Base-by-base conservation (phyloP, 2,888 invertebrate species). In the Chironomus riparius region DNA sequence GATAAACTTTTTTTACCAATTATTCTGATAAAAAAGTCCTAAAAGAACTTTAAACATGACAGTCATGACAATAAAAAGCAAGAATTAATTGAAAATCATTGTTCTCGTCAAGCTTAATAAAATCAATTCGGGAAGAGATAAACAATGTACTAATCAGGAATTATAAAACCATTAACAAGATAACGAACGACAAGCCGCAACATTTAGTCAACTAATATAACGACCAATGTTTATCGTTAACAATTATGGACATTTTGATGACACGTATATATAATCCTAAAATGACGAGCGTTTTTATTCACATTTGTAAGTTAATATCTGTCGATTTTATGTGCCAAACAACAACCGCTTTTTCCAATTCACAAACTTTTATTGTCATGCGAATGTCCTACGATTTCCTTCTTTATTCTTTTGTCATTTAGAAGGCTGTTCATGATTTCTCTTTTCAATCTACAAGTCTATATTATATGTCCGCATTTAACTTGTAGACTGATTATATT, bases 221-320 rank as follows among this genome's bases (percentile, higher is more conserved):
- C 15, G 50, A 50, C 50, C 70, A n/a, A 10, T 28, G 28, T 38
- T 72, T 62, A 74, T 62, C 68, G 68, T 68, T 74, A 73, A 65
- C 74, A 65, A 68, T 74, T 68, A 74, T 68, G 47, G 62, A 50
- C 72, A 62, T 28, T 62, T 72, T 62, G 62, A 72, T 50, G 15
- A 65, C 74, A 74, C 2, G 4, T 38, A 74, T 65, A 24, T 21
- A 65, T 68, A 48, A 65, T 74, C 74, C 68, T 2, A 65, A 62
- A 70, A 70, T 70, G 70, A 70, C 28, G 68, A 47, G 74, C 13
- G 24, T 47, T 74, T 74, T 74, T 68, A 65, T 74, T 68, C 68
- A 62, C 72, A 72, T 74, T 74, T 68, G 74, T 74, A 24, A 65
- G 47, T 71, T 74, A 65, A 74, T 74, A 74, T 62, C 48, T 28